Base-by-base conservation (phyloP, 2,797 vertebrate species). In the Cossypha niveicapilla region DNA sequence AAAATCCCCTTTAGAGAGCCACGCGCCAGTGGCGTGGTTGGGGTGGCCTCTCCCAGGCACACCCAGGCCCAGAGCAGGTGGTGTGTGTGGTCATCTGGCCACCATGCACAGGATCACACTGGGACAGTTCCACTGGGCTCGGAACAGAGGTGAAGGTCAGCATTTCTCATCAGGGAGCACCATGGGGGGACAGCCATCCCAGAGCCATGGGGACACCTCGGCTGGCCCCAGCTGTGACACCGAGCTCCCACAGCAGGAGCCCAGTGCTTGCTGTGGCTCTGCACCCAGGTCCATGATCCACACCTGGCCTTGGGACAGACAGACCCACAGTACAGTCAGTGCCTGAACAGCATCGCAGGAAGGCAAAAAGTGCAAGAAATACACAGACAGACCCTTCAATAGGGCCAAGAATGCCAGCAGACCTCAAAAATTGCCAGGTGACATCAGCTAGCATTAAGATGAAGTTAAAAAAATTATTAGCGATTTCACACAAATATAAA, bases 271-370 rank as follows among this genome's bases (percentile, higher is more conserved):
- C 56, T 3, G 3, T 1, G n/a, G 27, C 16, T 58, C 32, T 28
- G 39, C 4, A 2, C 14, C 2, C 47, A 27, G 53, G 4, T 1
- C 3, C 11, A 0, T 4, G 11, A 48, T 9, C 1, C 1, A 1
- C 30, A 7, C 47, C 35, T 30, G 32, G 21, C 45, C 45, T 32
- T 28, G 0, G 1, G 22, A 35, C 75, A 81, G 6, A 14, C 51
- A 32, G 4, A 11, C 28, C 28, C 76, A 35, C 35, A 53, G 10
- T 5, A 18, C 32, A 45, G 7, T 10, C 41, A 18, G n/a, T 13
- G 22, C 54, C 18, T 22, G 45, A 41, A 25, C 16, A 8, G 56
- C 42, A 21, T 9, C 74, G 3, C 3, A 66, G 50, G 30, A 66
- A 25, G 56, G 61, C 73, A 45, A 61, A 3, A 19, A 8, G 39